Base-by-base conservation (phyloP, 1,140 invertebrate genomes). In the Caenorhabditis latens region DNA sequence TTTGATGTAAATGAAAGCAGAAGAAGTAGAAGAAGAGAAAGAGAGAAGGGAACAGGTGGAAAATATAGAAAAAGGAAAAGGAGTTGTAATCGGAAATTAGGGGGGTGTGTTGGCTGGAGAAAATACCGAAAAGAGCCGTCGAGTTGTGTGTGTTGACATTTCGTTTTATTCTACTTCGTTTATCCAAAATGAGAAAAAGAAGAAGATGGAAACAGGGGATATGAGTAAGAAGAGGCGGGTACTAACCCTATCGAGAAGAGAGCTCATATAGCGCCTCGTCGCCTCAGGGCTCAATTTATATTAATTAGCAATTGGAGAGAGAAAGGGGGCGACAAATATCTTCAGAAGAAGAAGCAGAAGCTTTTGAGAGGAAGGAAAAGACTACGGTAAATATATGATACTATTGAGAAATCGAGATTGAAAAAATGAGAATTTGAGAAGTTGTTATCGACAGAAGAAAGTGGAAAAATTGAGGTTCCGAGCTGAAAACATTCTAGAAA, bases 261-360 rank as follows among this genome's bases (percentile, higher is more conserved):
- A 58, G 53, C 55, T 58, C 40, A 61, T 84, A 63, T 58, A 58
- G 53, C 83, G 14, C 11, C 58, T 58, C 58, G 71, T 11, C 46
- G 71, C 71, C 71, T 21, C 71, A 24, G 71, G 71, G 71, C 71
- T 79, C 71, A 79, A 79, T 79, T 79, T 79, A 79, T 79, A 79
- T 79, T 79, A 79, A 79, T 79, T 79, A 79, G 71, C 71, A 79
- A 79, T 55, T 53, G 84, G 48, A 46, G 21, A 61, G 40, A 4
- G 57, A 32, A n/a, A 63, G 61, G 32, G 55, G 55, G 46, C 6
- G 16, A 13, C n/a, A 79, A n/a, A 46, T 40, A 32, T 21, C 19
- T 43, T 65, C n/a, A 61, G 61, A 48, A 48, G 43, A 19, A 83
- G 50, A 53, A 16, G 32, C 19, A 42, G 55, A 40, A 8, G n/a